Evolutionary conservation across 2,888 invertebrate species (phyloP).

Genomic region (Tetragonula carbonaria): DNA sequence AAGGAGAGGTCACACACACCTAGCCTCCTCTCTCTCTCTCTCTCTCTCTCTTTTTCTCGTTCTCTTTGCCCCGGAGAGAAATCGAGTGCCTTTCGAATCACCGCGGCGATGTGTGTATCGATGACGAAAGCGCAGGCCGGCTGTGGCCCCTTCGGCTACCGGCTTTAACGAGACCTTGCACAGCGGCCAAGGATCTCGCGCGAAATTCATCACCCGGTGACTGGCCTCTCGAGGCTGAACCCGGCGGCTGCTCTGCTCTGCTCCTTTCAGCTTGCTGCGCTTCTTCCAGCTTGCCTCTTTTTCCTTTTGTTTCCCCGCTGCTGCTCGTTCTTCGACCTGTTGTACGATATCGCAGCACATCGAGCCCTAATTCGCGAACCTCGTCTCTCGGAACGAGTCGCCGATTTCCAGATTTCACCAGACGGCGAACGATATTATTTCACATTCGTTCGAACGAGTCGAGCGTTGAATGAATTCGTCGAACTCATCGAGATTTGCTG

Average conservation of each 20-base stretch:
- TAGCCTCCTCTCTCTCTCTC: background rate
- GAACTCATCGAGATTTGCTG: too few species aligned
- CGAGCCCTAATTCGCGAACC: too few species aligned
- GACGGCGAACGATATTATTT: too few species aligned
- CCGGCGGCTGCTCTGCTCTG: background rate
- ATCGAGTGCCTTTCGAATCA: constrained; percentile 64
- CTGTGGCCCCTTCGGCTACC: constrained; percentile 25
- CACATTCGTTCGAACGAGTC: too few species aligned
- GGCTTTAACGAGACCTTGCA: constrained; percentile 62
- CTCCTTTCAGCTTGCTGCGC: background rate
- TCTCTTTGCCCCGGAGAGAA: constrained; percentile 48
- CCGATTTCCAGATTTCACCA: too few species aligned
- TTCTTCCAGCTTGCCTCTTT: background rate
- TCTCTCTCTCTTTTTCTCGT: too few species aligned
- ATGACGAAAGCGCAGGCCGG: constrained; percentile 57
- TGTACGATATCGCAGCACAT: background rate
- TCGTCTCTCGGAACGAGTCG: too few species aligned
- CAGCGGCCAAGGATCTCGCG: constrained; percentile 60
- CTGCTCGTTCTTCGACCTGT: background rate
- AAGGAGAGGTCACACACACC: constrained; percentile 70
- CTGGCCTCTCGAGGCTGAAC: constrained; percentile 27
- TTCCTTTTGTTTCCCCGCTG: background rate
- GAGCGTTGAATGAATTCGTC: too few species aligned
- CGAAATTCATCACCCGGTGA: constrained; percentile 45
- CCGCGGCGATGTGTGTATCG: constrained; percentile 54